A percentile compares a stretch with the other conserved stretches of the same genome.
Conservation (phyloP, 2,797 vertebrate species). For the Molossus alvarezi region DNA sequence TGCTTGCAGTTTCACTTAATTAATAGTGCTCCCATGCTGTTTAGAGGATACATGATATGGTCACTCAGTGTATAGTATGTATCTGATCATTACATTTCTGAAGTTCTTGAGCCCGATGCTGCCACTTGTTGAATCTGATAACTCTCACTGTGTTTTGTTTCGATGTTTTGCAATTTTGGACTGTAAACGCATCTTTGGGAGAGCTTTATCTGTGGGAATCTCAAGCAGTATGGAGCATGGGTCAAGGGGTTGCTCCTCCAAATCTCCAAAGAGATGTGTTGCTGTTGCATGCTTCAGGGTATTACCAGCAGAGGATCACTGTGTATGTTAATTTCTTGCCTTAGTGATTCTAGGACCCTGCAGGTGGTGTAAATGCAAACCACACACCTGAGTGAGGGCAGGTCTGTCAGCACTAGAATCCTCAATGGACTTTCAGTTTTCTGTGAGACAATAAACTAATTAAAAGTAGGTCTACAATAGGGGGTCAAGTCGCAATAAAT, state of each 20-base stretch:
- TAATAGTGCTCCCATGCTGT: neutral
- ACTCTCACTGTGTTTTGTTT: neutral
- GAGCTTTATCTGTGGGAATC: neutral
- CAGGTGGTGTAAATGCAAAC: neutral
- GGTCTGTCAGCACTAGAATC: neutral
- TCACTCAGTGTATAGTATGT: neutral
- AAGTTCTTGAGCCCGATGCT: neutral
- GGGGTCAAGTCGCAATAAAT: neutral
- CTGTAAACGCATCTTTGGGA: neutral
- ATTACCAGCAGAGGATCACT: neutral
- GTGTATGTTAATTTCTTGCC: neutral
- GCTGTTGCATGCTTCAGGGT: neutral
- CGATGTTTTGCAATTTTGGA: neutral
- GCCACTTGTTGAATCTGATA: neutral
- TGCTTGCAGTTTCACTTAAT: neutral
- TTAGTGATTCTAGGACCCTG: neutral
- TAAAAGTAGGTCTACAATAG: neutral
- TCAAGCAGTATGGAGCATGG: neutral
- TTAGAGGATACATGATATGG: neutral
- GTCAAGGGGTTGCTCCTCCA: neutral
- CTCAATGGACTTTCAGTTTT: neutral
- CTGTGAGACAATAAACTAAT: slow-evolving; percentile 1
- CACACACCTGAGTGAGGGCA: neutral
- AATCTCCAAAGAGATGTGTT: neutral
- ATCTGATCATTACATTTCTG: neutral